phyloP scores from a whole-genome alignment of 2,797 vertebrate species.

The Thalassophryne amazonica region DNA sequence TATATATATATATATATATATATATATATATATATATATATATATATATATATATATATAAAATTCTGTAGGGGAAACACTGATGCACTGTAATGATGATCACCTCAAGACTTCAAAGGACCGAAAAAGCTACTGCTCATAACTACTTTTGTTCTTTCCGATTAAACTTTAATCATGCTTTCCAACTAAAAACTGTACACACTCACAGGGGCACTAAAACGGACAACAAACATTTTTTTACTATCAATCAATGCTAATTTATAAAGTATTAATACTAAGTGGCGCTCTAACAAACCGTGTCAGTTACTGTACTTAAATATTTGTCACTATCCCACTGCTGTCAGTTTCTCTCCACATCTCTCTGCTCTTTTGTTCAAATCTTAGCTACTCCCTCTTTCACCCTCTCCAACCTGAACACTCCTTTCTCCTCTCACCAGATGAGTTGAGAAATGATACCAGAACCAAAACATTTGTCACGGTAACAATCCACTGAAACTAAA shows the following conservation, averaged over 20 bases:
- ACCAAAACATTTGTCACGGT: slow-evolving; percentile 63
- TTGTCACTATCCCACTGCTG: slow-evolving; percentile 38
- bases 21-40: too few species aligned
- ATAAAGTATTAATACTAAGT: too few species aligned
- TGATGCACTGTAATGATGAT: neutral
- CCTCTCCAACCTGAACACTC: slow-evolving; percentile 16
- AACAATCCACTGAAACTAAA: slow-evolving; percentile 59
- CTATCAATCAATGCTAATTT: too few species aligned
- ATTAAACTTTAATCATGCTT: slow-evolving; percentile 23
- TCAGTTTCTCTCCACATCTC: slow-evolving; percentile 1
- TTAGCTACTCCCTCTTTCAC: neutral
- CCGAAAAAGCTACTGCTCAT: neutral
- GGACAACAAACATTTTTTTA: too few species aligned
- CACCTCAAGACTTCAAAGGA: neutral
- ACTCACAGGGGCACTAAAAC: too few species aligned
- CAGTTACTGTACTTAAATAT: slow-evolving; percentile 51
- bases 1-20: too few species aligned
- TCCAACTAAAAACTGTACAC: neutral
- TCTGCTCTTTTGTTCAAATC: neutral
- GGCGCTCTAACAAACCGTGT: slow-evolving; percentile 62
- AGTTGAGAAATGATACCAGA: slow-evolving; percentile 58
- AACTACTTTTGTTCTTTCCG: slow-evolving; percentile 9
- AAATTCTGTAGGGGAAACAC: too few species aligned
- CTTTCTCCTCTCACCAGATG: slow-evolving; percentile 40
- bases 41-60: too few species aligned